Base-by-base conservation (phyloP, 2,888 invertebrate species). In the Mantis religiosa region DNA sequence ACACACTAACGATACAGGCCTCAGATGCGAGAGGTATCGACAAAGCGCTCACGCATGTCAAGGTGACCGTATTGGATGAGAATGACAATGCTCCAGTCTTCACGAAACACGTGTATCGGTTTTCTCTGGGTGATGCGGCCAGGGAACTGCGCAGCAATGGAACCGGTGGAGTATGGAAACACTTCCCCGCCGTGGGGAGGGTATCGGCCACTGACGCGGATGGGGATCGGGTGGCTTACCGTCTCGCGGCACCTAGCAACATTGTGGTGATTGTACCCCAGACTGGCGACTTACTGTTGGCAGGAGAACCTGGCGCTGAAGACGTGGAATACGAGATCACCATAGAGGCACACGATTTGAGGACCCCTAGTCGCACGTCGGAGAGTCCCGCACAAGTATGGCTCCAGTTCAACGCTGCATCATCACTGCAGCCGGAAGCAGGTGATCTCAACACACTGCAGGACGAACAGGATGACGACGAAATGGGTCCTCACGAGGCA, bases 61-160 rank as follows among this genome's bases (percentile, higher is more conserved):
- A 94, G 85, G 94, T 99, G 82, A 95, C 95, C 28, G 95, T 99
- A 41, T 94, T 96, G 34, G 98, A 99, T 92, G 97, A 97, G 92
- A 99, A 99, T 93, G 99, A 99, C 93, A 98, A 99, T 93, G 96
- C 96, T 90, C 99, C 98, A 0, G 94, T 96, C 82, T 98, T 98
- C 93, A 96, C 96, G 82, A 95, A 96, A 91, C 95, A 95, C 89
- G 94, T 96, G 86, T 98, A 98, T 92, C 95, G 96, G 91, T 98
- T 98, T 92, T 92, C 92, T 41, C 92, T 93, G 93, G 90, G 92
- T 92, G 94, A 96, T 91, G 94, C 97, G 30, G 91, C 92, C 87
- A 92, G 93, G 92, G 89, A 84, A 34, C 30, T 88, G 2, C 54
- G 71, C 34, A 94, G 94, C 90, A 93, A 94, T 90, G 94, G 94